Base-by-base conservation (phyloP, 2,113 vertebrate species). In the Harpagus bidentatus region DNA sequence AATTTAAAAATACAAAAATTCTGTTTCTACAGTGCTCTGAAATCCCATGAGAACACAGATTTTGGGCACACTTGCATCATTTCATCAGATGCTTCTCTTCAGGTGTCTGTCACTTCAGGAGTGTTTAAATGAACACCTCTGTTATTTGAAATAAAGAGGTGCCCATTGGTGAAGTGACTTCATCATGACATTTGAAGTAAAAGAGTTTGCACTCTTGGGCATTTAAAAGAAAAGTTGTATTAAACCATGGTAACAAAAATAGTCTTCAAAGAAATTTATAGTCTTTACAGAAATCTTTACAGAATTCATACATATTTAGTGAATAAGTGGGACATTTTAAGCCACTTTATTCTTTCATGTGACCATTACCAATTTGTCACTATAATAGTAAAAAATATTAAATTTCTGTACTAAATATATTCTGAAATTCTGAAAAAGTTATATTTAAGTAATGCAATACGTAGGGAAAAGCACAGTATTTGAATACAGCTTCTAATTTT, bases 401-500 rank as follows among this genome's bases (percentile, higher is more conserved):
- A 65, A 93, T 89, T 82, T 55, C 53, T 58, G 31, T 38, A 76
- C 23, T 67, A 85, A 97, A 92, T 81, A 88, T 7, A 71, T 80
- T 82, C 88, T 87, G 73, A 92, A 97, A 94, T 94, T 74, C 28
- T 73, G 78, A 81, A 95, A 69, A 91, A 45, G 17, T 63, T 65
- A 13, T 40, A 29, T 78, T n/a, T 88, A 90, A 93, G 40, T 67
- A 86, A 88, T 73, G 50, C 32, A 72, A n/a, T 62, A 73, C 7
- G 45, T 29, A 5, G 22, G n/a, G 10, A 32, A 94, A 97, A 88
- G 36, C 56, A 66, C 8, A 73, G 55, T 34, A 93, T 95, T 95
- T 97, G 70, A 98, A 92, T 71, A 88, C n/a, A 95, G 50, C 40
- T 70, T 72, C 70, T 78, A 86, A 73, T 93, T 97, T 95, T 92